Evolutionary conservation across 1,140 invertebrate genomes (phyloP).

Genomic region (Planococcus citri): DNA sequence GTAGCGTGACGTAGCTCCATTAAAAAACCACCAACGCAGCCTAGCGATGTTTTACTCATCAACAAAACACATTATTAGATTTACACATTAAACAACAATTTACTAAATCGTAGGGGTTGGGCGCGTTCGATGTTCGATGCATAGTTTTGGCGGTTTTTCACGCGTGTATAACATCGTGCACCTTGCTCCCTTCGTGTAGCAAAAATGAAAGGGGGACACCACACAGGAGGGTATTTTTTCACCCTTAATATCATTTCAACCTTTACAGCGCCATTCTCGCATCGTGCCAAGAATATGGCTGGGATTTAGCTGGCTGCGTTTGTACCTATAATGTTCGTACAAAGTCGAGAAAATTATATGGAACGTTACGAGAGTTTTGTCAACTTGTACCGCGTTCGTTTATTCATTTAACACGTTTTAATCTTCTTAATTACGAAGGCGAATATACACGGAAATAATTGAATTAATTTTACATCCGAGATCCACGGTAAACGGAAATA

Average conservation of each 20-base stretch:
- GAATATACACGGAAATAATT: not conserved
- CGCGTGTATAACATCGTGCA: no score
- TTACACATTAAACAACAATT: constrained; percentile 8
- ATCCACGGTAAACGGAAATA: not conserved
- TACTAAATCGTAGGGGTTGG: not conserved
- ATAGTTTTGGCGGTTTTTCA: no score
- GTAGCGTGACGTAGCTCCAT: not conserved
- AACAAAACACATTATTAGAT: not conserved
- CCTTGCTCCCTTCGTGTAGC: no score
- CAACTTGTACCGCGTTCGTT: not conserved
- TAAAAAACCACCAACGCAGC: not conserved
- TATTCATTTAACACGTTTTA: not conserved
- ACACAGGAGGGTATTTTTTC: no score
- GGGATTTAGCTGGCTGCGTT: no score
- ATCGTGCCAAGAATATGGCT: no score
- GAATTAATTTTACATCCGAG: not conserved
- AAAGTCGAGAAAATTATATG: no score
- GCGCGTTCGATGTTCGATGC: not conserved
- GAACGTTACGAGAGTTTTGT: no score
- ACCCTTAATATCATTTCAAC: no score
- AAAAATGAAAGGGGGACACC: no score
- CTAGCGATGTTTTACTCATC: not conserved
- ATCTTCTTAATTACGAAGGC: not conserved
- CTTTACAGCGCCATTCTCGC: no score
- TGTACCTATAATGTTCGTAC: no score